Percentiles rank a stretch among this genome's conserved stretches.
Conservation (phyloP, 2,888 invertebrate species). For the Acronicta alni region DNA sequence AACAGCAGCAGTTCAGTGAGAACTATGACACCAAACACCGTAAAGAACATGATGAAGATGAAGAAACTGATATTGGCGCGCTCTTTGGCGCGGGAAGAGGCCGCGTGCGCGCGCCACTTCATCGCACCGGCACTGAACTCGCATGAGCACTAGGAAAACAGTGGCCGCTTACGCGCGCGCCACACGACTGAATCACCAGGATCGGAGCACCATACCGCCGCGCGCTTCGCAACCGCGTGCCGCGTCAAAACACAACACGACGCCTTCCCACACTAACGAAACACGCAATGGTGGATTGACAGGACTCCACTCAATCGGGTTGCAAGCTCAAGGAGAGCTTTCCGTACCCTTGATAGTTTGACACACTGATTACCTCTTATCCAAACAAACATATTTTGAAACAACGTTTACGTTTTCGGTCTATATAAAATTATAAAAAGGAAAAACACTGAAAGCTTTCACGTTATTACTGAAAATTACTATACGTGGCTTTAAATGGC, state of each 20-base stretch:
- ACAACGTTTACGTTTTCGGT: background rate
- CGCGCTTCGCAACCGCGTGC: conserved; percentile 59
- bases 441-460: conserved; percentile 2
- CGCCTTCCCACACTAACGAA: conserved; percentile 65
- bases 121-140: conserved; percentile 72
- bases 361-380: background rate
- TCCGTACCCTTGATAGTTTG: conserved; percentile 35
- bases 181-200: conserved; percentile 73
- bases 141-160: conserved; percentile 70
- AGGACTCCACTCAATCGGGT: conserved; percentile 61
- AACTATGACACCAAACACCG: conserved; percentile 95
- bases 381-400: background rate
- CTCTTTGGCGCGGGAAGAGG: conserved; percentile 91
- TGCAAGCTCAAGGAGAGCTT: conserved; percentile 59
- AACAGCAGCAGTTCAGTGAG: conserved; percentile 94
- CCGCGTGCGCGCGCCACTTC: conserved; percentile 87
- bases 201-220: conserved; percentile 66
- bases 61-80: conserved; percentile 96
- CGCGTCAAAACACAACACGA: conserved; percentile 70
- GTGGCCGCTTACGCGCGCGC: conserved; percentile 67
- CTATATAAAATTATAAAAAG: too few relatives aligned
- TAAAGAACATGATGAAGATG: conserved; percentile 97
- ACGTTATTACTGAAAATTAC: background rate
- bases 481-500: background rate
- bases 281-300: conserved; percentile 62